Conservation (phyloP, 2,113 vertebrate species). For the Leucopsar rothschildi region DNA sequence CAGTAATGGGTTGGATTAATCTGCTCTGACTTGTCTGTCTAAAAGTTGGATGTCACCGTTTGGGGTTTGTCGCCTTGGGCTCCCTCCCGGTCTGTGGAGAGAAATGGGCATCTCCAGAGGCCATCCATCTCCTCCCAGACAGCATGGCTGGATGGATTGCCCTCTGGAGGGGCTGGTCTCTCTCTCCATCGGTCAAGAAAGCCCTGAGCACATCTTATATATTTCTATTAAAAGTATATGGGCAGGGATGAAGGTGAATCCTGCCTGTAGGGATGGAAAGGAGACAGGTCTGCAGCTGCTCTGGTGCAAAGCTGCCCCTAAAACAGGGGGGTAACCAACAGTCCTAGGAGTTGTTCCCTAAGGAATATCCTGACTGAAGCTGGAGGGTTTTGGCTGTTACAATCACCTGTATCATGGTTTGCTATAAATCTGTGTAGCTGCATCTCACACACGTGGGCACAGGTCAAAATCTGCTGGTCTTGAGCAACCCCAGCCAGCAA, state of each 20-base stretch:
- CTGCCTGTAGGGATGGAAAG: background rate
- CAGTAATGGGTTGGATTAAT: slow-evolving; percentile 24
- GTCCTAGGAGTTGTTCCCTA: background rate
- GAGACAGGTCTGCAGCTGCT: background rate
- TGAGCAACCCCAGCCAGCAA: background rate
- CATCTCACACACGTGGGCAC: fast-evolving
- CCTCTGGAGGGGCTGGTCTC: background rate
- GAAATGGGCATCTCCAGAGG: slow-evolving; percentile 34
- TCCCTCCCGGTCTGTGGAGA: background rate
- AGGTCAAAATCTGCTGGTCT: background rate
- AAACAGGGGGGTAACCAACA: background rate
- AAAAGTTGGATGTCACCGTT: background rate
- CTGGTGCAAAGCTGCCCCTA: background rate
- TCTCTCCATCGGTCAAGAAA: background rate
- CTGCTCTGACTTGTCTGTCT: background rate
- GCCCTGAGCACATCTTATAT: background rate
- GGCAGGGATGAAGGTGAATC: background rate
- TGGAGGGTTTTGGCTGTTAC: background rate
- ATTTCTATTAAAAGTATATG: background rate
- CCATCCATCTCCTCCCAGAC: background rate
- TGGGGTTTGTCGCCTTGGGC: background rate
- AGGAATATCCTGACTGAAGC: background rate
- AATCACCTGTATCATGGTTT: fast-evolving
- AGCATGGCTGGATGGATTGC: background rate
- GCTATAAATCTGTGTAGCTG: background rate